Evolutionary conservation across 2,113 vertebrate genomes (phyloP).

Genomic region (Siniperca chuatsi): DNA sequence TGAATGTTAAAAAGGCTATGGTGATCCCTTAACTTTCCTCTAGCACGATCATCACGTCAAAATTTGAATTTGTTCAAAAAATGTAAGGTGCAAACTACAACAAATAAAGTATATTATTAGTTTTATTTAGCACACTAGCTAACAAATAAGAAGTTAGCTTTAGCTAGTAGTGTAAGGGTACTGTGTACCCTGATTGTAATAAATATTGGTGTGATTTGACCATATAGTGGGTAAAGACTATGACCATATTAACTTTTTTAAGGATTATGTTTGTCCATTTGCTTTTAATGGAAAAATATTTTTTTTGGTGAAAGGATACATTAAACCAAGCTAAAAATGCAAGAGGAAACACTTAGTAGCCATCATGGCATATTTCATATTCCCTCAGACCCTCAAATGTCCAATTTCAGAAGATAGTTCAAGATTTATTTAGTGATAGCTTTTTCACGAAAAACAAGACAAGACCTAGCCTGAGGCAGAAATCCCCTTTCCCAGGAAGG

Average conservation of each 20-base stretch:
- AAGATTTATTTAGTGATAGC: background rate
- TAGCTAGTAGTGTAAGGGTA: too few species aligned
- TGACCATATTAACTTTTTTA: background rate
- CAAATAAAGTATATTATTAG: too few species aligned
- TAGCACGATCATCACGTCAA: too few species aligned
- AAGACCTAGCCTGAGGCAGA: constrained; percentile 20
- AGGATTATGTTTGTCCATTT: background rate
- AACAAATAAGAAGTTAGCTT: too few species aligned
- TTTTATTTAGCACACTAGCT: too few species aligned
- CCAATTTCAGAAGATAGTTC: background rate
- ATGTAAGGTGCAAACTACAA: too few species aligned
- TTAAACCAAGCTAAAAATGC: background rate
- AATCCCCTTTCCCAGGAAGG: constrained; percentile 18
- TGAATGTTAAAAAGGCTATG: too few species aligned
- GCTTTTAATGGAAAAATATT: background rate
- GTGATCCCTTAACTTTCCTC: too few species aligned
- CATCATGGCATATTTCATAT: constrained; percentile 24
- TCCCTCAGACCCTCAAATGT: constrained; percentile 5
- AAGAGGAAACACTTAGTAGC: background rate
- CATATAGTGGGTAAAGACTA: background rate
- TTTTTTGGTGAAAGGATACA: background rate
- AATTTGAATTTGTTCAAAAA: too few species aligned
- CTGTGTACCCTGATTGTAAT: background rate
- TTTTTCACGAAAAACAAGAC: background rate
- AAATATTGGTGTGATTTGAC: background rate